phyloP scores from a whole-genome alignment of 2,888 invertebrate species.

The Piscicola geometra region DNA sequence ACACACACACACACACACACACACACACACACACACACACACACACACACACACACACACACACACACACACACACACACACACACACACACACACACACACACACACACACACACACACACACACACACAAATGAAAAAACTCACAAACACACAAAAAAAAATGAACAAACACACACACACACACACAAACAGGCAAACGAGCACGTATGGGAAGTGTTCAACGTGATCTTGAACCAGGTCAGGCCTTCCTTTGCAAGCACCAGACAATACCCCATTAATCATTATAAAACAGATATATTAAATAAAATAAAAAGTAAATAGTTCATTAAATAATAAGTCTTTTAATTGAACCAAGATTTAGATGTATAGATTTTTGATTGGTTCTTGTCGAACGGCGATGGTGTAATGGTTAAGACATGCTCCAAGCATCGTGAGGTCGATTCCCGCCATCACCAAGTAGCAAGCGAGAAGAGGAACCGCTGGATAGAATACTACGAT shows the following conservation, averaged over 20 bases:
- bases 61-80: conserved; percentile 24
- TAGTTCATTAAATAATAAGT: no score
- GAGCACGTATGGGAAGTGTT: conserved; percentile 6
- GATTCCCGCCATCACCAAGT: no score
- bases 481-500: no score
- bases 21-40: conserved; percentile 2
- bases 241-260: not conserved
- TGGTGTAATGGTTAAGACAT: no score
- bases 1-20: conserved; percentile 7
- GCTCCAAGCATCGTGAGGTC: no score
- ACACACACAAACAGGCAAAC: not conserved
- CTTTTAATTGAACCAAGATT: no score
- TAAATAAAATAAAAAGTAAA: no score
- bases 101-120: conserved; percentile 2
- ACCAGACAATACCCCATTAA: no score
- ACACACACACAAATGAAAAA: not conserved
- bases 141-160: not conserved
- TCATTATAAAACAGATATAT: no score
- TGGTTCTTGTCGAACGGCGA: no score
- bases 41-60: conserved; percentile 13
- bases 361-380: no score
- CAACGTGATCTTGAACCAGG: conserved; percentile 14
- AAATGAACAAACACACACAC: not conserved
- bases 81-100: conserved; percentile 14
- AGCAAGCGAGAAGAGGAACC: no score